Conservation (phyloP, 2,797 vertebrate genomes). For the Picus viridis region DNA sequence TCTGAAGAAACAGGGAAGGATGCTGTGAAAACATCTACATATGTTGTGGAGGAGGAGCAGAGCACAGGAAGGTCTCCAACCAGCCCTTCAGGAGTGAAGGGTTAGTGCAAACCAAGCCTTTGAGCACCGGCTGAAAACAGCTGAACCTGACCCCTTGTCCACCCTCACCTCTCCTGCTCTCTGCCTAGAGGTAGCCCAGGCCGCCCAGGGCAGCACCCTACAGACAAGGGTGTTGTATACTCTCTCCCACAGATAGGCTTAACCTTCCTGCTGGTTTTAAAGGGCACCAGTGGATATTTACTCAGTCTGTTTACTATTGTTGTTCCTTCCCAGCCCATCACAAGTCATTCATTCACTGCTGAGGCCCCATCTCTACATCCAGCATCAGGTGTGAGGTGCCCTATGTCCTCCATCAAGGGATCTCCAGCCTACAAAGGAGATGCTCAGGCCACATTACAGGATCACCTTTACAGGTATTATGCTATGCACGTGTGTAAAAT, state of each 20-base stretch:
- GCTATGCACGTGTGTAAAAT: rapidly evolving
- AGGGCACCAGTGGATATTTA: not conserved
- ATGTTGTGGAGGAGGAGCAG: not conserved
- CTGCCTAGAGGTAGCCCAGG: rapidly evolving
- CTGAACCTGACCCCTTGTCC: not conserved
- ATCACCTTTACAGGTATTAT: not conserved
- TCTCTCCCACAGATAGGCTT: not conserved
- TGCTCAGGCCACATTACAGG: rapidly evolving
- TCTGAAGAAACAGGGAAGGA: not conserved
- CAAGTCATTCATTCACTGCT: rapidly evolving
- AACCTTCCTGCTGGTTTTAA: not conserved
- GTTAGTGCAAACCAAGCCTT: not conserved
- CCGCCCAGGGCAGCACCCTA: not conserved
- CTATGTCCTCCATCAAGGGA: rapidly evolving
- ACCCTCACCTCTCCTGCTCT: not conserved
- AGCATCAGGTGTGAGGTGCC: not conserved
- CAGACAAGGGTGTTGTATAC: not conserved
- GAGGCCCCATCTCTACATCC: not conserved
- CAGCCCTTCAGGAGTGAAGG: rapidly evolving
- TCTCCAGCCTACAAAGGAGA: not conserved
- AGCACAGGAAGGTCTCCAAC: not conserved
- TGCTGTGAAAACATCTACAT: not conserved
- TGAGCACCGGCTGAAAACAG: not conserved
- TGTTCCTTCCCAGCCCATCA: not conserved
- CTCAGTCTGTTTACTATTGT: rapidly evolving